Conservation (phyloP, 2,113 vertebrate genomes). For the Zapornia atra region DNA sequence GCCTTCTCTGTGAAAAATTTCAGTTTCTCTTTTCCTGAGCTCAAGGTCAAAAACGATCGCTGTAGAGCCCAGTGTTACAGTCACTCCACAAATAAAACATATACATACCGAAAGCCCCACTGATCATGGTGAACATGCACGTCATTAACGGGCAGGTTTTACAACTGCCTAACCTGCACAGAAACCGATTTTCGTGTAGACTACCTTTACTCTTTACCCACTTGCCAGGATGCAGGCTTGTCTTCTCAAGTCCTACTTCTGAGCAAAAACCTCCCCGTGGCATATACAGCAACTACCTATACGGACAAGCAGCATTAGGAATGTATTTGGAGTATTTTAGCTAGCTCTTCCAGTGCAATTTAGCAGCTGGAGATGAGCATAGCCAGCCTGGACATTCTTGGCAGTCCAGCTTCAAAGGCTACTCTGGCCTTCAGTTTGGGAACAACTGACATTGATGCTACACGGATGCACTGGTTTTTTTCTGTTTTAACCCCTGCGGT, state of each 20-base stretch:
- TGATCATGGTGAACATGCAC: neutral
- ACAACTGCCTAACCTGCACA: neutral
- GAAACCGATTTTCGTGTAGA: neutral
- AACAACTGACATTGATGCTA: neutral
- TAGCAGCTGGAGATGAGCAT: neutral
- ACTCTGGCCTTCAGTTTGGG: neutral
- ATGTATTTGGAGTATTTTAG: neutral
- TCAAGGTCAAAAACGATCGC: neutral
- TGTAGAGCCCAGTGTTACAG: neutral
- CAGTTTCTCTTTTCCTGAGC: neutral
- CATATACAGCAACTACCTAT: neutral
- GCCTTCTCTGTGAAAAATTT: neutral
- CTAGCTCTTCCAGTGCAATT: neutral
- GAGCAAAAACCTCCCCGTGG: neutral
- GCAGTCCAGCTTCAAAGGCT: neutral
- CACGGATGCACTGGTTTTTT: neutral
- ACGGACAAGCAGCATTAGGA: neutral
- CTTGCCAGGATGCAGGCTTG: neutral
- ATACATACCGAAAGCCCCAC: neutral
- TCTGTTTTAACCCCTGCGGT: neutral
- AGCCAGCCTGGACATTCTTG: neutral
- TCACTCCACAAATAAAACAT: neutral
- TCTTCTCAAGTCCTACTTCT: neutral
- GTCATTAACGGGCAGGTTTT: neutral
- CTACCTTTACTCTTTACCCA: neutral